Evolutionary conservation across 1,140 invertebrate genomes (phyloP), one percentile per base, ranked within the genome.

Genomic region (Cataglyphis hispanica): DNA sequence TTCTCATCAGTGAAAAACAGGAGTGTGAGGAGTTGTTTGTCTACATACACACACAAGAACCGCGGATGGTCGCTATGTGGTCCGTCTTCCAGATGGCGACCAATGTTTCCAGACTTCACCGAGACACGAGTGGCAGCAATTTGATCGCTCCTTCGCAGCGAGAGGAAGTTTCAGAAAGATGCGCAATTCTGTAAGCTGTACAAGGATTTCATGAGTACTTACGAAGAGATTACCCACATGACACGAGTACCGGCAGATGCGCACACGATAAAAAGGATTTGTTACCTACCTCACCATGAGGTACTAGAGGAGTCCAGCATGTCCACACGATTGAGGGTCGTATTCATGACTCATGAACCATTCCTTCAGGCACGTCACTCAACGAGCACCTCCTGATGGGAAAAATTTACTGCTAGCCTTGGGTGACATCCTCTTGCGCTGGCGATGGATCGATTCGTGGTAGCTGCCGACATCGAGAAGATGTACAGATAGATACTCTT

Each of bases 401-500:
- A 22, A 56, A 13, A 66, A 66, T 10, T 31, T 78, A 1, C n/a
- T 40, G 8, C 31, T 22, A 5, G 34, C n/a, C 27, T 43, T 78
- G 2, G 1, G 1, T 0, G 40, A 46, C 6, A 4, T 78, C 6
- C 22, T 78, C 1, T 16, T 66, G n/a, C 40, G 27, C 2, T 66
- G 40, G 61, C 13, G 76, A 0, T 37, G 7, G n/a, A 76, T 13
- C 0, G 22, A 1, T 27, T 13, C 10, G 27, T 34, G 13, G 10
- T 76, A 4, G 11, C 34, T 0, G 37, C 74, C 2, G 74, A 76
- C 37, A 19, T 76, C 3, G 22, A 61, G 31, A 60, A 76, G 27
- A 76, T 63, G 74, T 76, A 56, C 37, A 4, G 74, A 2, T 60
- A 63, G 37, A 76, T 76, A 1, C 34, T 40, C 19, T 40, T 76